Conservation (phyloP, 2,113 vertebrate species). For the Anser cygnoides region DNA sequence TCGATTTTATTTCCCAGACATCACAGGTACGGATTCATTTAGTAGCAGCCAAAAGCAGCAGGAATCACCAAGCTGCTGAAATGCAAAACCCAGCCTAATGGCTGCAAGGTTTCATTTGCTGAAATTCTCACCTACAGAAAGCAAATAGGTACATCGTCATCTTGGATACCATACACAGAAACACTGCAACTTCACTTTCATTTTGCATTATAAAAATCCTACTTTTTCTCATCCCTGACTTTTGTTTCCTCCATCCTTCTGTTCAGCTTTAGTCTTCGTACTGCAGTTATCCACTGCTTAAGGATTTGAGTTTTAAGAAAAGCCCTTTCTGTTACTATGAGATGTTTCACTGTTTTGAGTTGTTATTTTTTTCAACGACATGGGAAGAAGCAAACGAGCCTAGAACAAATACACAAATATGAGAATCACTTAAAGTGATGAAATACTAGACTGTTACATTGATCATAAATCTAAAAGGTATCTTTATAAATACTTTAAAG, state of each 20-base stretch:
- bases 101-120: background rate
- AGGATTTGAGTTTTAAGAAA: background rate
- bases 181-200: background rate
- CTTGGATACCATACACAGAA: background rate
- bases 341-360: background rate
- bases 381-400: background rate
- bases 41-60: background rate
- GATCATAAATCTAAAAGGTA: background rate
- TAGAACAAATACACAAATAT: background rate
- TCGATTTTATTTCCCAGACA: background rate
- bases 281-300: background rate
- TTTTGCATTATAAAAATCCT: background rate
- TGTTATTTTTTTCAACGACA: background rate
- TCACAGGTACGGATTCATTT: background rate
- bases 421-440: background rate
- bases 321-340: background rate
- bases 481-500: background rate
- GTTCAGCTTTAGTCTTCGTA: background rate
- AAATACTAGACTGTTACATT: background rate
- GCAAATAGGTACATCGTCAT: background rate
- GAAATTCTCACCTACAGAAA: background rate
- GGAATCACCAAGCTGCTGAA: background rate
- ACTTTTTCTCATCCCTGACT: background rate
- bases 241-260: background rate
- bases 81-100: background rate